Evolutionary conservation across 2,113 vertebrate species (phyloP).

Genomic region (Perca flavescens): DNA sequence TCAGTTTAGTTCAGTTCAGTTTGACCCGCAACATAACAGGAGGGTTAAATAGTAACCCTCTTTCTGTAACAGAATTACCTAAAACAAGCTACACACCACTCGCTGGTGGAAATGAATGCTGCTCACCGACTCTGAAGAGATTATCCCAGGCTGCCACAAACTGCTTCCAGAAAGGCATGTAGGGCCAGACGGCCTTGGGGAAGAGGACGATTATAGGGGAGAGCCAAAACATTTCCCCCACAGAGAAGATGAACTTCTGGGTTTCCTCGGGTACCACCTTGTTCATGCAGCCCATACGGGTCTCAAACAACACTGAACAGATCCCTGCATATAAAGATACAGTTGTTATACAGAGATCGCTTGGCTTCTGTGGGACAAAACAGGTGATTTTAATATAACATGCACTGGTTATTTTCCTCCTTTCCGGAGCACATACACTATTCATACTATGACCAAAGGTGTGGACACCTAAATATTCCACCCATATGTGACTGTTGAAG

Average conservation of each 20-base stretch:
- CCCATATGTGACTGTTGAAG: background rate
- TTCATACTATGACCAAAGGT: background rate
- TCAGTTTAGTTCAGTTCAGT: too few species aligned
- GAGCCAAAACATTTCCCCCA: constrained; percentile 84
- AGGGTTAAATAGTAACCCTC: too few species aligned
- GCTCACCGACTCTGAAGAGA: constrained; percentile 84
- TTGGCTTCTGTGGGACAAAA: background rate
- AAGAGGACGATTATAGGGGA: constrained; percentile 80
- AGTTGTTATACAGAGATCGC: background rate
- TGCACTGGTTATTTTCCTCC: too few species aligned
- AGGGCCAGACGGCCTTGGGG: constrained; percentile 80
- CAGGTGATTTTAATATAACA: background rate
- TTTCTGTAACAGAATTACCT: background rate
- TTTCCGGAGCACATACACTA: background rate
- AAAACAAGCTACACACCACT: background rate
- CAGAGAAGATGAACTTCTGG: constrained; percentile 83
- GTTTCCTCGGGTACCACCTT: constrained; percentile 82
- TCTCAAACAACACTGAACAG: constrained; percentile 84
- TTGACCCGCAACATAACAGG: too few species aligned
- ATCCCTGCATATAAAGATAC: constrained; percentile 70
- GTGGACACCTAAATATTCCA: background rate
- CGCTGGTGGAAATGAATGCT: too few species aligned
- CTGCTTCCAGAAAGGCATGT: constrained; percentile 81
- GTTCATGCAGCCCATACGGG: constrained; percentile 84
- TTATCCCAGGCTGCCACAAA: constrained; percentile 84